Percentiles rank a stretch among this genome's conserved stretches.
Conservation (phyloP, 2,888 invertebrate genomes). For the Mycalesis mineus region DNA sequence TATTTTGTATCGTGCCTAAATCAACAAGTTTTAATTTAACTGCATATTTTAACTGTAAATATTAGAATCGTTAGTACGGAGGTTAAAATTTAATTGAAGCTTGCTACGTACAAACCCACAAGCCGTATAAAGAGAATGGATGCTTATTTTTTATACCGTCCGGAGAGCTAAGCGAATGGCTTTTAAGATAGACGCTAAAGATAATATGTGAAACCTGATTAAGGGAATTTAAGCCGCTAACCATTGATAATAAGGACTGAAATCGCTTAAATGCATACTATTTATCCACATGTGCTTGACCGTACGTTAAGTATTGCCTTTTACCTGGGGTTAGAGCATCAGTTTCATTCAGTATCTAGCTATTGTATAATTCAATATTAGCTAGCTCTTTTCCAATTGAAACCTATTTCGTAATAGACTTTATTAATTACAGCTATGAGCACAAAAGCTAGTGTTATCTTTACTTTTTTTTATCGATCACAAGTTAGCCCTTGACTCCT, state of each 20-base stretch:
- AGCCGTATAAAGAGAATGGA: conserved; percentile 28
- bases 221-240: conserved; percentile 14
- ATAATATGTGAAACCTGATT: conserved; percentile 17
- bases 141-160: conserved; percentile 35
- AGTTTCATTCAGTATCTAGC: conserved; percentile 25
- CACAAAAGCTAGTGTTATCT: too few relatives aligned
- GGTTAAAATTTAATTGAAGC: conserved; percentile 29
- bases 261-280: conserved; percentile 27
- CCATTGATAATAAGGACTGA: conserved; percentile 13
- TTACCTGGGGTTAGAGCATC: conserved; percentile 36
- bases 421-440: neutral
- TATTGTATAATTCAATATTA: conserved; percentile 30
- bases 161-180: conserved; percentile 31
- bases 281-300: conserved; percentile 31
- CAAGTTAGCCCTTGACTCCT: too few relatives aligned
- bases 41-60: conserved; percentile 13
- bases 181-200: conserved; percentile 25
- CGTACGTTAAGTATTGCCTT: conserved; percentile 45
- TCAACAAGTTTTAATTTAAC: conserved; percentile 7
- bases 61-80: conserved; percentile 21
- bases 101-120: conserved; percentile 26
- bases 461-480: too few relatives aligned
- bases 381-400: conserved; percentile 4
- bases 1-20: neutral
- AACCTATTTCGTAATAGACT: conserved; percentile 7